A percentile compares a stretch with the other conserved stretches of the same genome.
Conservation (phyloP, 2,888 invertebrate species). For the Hoplodrina ambigua region DNA sequence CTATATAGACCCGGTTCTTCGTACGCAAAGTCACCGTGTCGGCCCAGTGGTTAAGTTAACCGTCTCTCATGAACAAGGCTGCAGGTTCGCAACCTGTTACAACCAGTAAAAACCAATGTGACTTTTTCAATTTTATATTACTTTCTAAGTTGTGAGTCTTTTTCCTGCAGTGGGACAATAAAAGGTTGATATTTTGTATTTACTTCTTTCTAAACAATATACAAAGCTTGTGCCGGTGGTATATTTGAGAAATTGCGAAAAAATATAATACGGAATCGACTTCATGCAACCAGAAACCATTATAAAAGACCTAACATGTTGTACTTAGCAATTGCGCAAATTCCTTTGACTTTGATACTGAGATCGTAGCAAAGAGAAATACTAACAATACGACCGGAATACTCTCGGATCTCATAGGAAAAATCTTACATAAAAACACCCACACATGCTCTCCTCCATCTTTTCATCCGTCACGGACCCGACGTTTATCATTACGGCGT, state of each 20-base stretch:
- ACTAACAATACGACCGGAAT: slow-evolving; percentile 40
- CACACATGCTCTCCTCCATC: slow-evolving; percentile 32
- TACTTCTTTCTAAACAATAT: no score
- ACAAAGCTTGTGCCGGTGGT: neutral
- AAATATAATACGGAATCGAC: neutral
- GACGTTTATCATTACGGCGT: slow-evolving; percentile 60
- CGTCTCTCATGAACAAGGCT: no score
- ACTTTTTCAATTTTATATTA: no score
- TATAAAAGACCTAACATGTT: slow-evolving; percentile 31
- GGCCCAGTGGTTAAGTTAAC: no score
- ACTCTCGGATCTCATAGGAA: slow-evolving; percentile 36
- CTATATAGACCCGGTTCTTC: no score
- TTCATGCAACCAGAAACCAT: neutral
- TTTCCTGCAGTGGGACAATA: no score
- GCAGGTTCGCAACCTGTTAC: no score
- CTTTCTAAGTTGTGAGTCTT: no score
- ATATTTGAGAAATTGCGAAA: neutral
- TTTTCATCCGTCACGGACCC: slow-evolving; percentile 39
- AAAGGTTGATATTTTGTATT: no score
- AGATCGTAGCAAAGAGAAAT: slow-evolving; percentile 24
- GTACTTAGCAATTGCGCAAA: slow-evolving; percentile 23
- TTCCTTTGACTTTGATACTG: slow-evolving; percentile 34
- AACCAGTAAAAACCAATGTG: no score
- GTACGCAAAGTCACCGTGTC: no score
- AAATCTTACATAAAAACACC: slow-evolving; percentile 39